A percentile compares a stretch with the other conserved stretches of the same genome.
phyloP scores from a whole-genome alignment of 1,140 invertebrate species.

The Bombus impatiens region DNA sequence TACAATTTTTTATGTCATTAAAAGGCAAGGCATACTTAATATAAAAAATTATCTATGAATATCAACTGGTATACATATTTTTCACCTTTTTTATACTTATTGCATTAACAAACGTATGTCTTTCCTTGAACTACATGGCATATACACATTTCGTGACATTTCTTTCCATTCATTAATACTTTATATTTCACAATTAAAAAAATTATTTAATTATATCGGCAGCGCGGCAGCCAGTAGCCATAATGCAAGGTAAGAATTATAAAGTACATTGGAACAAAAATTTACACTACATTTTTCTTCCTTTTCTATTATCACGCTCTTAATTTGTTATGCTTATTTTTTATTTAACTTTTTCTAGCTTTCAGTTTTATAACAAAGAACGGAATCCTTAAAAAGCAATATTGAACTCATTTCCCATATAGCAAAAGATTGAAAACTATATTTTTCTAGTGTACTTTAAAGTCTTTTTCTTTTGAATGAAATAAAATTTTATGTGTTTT shows the following conservation, averaged over 20 bases:
- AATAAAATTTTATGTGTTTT: slow-evolving; percentile 10
- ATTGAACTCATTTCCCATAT: slow-evolving; percentile 28
- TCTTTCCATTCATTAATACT: slow-evolving; percentile 70
- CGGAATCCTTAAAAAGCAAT: slow-evolving; percentile 44
- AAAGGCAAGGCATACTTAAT: slow-evolving; percentile 59
- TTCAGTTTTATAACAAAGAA: slow-evolving; percentile 48
- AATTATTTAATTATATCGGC: slow-evolving; percentile 83
- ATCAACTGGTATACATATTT: background rate
- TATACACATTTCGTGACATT: slow-evolving; percentile 57
- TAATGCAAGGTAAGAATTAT: slow-evolving; percentile 83
- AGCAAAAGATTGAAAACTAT: slow-evolving; percentile 3
- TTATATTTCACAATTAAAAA: slow-evolving; percentile 81
- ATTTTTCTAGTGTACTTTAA: slow-evolving; percentile 13
- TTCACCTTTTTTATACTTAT: background rate
- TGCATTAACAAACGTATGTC: slow-evolving; percentile 51
- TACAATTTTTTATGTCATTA: slow-evolving; percentile 41
- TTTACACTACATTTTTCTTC: slow-evolving; percentile 80
- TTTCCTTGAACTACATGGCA: slow-evolving; percentile 58
- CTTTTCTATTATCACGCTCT: slow-evolving; percentile 70
- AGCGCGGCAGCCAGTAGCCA: slow-evolving; percentile 83
- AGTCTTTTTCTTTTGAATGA: slow-evolving; percentile 19
- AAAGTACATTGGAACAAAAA: slow-evolving; percentile 81
- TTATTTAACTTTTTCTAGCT: slow-evolving; percentile 59
- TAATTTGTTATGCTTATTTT: slow-evolving; percentile 67
- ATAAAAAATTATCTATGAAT: background rate